Evolutionary conservation across 2,797 vertebrate genomes (phyloP).

Genomic region (Phrynocephalus guinanensis): DNA sequence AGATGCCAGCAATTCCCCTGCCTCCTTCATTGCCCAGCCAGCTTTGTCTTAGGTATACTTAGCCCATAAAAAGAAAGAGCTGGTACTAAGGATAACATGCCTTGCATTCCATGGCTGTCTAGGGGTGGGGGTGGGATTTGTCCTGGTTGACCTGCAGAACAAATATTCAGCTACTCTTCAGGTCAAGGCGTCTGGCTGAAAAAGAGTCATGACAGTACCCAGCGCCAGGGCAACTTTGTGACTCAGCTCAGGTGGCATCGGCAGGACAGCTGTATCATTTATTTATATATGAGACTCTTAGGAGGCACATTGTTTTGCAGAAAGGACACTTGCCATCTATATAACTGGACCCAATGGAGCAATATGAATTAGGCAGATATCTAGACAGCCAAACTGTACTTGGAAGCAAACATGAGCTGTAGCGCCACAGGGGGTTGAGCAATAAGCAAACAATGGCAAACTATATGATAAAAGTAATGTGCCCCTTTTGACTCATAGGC

Average conservation of each 20-base stretch:
- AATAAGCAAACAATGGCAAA: background rate
- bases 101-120: slow-evolving; percentile 65
- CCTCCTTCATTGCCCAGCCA: slow-evolving; percentile 29
- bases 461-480: background rate
- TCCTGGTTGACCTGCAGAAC: slow-evolving; percentile 50
- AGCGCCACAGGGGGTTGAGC: no score
- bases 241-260: background rate
- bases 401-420: background rate
- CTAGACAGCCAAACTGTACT: background rate
- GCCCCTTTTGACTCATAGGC: background rate
- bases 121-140: slow-evolving; percentile 51
- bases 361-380: background rate
- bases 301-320: background rate
- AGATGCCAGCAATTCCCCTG: background rate
- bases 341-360: background rate
- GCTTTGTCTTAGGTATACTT: slow-evolving; percentile 48
- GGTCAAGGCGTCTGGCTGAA: slow-evolving; percentile 54
- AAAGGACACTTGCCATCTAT: background rate
- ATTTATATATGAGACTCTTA: background rate
- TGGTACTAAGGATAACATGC: slow-evolving; percentile 59
- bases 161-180: slow-evolving; percentile 35
- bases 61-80: slow-evolving; percentile 52
- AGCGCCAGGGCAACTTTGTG: fast-evolving
- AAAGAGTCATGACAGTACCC: fast-evolving
- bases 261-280: fast-evolving